Evolutionary conservation across 2,888 invertebrate genomes (phyloP).

Genomic region (Tachina lurida): DNA sequence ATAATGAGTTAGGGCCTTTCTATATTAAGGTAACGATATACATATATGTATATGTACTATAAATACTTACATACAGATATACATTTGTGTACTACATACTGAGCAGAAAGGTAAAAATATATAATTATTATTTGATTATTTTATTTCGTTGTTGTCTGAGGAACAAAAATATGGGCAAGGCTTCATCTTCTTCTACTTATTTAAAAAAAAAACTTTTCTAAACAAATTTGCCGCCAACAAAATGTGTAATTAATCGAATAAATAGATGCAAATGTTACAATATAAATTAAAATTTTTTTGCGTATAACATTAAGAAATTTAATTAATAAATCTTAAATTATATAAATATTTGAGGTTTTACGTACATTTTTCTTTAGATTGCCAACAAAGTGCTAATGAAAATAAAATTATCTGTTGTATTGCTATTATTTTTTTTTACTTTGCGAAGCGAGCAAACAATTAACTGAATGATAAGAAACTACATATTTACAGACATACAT

Average conservation of each 20-base stretch:
- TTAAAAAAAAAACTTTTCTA: slow-evolving; percentile 18
- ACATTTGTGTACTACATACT: not conserved
- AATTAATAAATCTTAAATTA: slow-evolving; percentile 19
- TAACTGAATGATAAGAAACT: slow-evolving; percentile 13
- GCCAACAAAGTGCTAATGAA: not conserved
- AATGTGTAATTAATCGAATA: slow-evolving; percentile 61
- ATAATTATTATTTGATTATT: slow-evolving; percentile 36
- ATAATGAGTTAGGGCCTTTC: too few relatives aligned
- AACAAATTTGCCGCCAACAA: slow-evolving; percentile 65
- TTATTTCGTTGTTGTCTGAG: slow-evolving; percentile 39
- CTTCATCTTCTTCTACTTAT: slow-evolving; percentile 9
- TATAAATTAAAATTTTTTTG: slow-evolving; percentile 47
- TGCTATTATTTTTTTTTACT: not conserved
- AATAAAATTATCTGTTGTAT: slow-evolving; percentile 12
- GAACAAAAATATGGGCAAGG: not conserved
- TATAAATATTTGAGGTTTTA: slow-evolving; percentile 15
- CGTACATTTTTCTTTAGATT: not conserved
- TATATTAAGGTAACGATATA: too few relatives aligned
- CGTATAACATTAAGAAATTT: slow-evolving; percentile 34
- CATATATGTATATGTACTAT: too few relatives aligned
- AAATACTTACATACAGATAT: not conserved
- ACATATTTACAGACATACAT: not conserved
- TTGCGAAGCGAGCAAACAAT: not conserved
- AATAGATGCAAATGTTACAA: slow-evolving; percentile 55
- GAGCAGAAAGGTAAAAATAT: slow-evolving; percentile 6